Evolutionary conservation across 2,797 vertebrate species (phyloP).

Genomic region (Gila robusta): DNA sequence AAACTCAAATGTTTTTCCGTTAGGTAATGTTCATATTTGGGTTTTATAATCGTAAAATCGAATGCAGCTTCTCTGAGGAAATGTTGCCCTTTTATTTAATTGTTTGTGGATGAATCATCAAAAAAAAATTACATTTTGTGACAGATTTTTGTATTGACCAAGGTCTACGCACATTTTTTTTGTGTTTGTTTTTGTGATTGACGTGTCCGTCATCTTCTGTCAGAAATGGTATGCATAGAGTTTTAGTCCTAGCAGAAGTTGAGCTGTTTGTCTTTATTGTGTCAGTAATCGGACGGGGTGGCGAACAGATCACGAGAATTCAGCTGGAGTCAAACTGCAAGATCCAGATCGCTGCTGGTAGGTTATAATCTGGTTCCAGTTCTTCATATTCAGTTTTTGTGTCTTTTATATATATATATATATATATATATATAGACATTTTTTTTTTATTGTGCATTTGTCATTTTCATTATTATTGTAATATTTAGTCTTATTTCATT

Average conservation of each 20-base stretch:
- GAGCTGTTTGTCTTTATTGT: conserved; percentile 52
- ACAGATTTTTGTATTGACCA: neutral
- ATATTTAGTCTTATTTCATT: too few species aligned
- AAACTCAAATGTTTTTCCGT: neutral
- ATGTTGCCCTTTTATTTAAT: neutral
- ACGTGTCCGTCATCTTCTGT: neutral
- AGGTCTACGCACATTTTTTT: too few species aligned
- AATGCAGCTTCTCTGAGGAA: neutral
- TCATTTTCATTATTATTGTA: too few species aligned
- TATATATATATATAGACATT: too few species aligned
- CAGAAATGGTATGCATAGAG: neutral
- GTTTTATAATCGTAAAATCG: neutral
- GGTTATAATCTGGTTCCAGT: neutral
- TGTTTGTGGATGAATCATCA: neutral
- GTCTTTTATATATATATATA: neutral
- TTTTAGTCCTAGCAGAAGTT: neutral
- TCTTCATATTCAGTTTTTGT: neutral
- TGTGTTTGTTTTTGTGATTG: too few species aligned
- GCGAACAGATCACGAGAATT: conserved; percentile 98
- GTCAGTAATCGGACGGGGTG: conserved; percentile 97
- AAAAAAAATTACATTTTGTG: neutral
- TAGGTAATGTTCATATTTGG: too few species aligned
- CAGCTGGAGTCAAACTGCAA: conserved; percentile 98
- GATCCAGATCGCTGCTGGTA: conserved; percentile 99
- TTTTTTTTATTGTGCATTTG: too few species aligned